Evolutionary conservation across 2,113 vertebrate species (phyloP).

Genomic region (Vulpes lagopus): DNA sequence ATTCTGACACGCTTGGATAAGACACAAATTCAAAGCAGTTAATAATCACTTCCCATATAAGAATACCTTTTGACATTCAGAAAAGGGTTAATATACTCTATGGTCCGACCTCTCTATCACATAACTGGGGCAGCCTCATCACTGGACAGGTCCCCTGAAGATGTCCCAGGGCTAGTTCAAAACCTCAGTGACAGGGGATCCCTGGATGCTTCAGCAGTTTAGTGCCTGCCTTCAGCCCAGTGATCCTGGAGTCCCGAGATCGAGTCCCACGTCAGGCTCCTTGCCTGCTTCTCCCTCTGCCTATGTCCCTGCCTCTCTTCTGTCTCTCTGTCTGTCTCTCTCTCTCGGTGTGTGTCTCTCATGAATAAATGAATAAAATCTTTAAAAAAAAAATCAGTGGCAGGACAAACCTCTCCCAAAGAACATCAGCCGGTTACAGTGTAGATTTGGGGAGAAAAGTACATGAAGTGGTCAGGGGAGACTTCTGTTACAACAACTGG

Average conservation of each 20-base stretch:
- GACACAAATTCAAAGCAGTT: neutral
- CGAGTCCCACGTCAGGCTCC: too few relatives aligned
- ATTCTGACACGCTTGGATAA: neutral
- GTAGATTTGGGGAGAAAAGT: neutral
- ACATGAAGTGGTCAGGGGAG: neutral
- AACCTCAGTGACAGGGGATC: neutral
- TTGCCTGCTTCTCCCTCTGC: too few relatives aligned
- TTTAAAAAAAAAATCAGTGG: neutral
- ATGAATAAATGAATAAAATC: too few relatives aligned
- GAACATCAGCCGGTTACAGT: neutral
- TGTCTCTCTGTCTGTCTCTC: too few relatives aligned
- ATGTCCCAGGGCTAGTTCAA: neutral
- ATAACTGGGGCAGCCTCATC: neutral
- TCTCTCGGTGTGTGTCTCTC: too few relatives aligned
- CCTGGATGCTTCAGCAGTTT: too few relatives aligned
- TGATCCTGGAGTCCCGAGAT: too few relatives aligned
- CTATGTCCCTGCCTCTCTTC: too few relatives aligned
- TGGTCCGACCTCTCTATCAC: neutral
- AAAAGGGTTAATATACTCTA: neutral
- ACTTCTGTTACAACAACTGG: neutral
- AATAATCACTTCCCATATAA: neutral
- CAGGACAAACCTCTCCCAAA: neutral
- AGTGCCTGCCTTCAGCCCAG: too few relatives aligned
- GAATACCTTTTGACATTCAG: neutral
- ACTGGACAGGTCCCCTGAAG: neutral